phyloP scores from a whole-genome alignment of 2,888 invertebrate species.

The Athalia circularis region DNA sequence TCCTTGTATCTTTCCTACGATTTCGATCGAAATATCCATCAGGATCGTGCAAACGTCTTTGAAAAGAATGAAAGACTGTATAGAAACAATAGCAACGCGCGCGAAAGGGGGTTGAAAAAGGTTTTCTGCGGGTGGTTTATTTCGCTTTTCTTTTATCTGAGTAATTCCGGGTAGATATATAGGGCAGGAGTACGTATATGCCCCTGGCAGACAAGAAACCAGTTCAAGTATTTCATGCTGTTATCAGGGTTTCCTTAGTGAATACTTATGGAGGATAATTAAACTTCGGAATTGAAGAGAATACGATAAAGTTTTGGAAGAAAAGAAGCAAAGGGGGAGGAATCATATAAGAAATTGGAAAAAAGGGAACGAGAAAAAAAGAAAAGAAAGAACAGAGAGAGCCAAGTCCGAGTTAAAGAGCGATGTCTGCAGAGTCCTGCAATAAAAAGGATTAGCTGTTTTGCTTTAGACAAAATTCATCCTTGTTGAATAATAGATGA shows the following conservation, averaged over 20 bases:
- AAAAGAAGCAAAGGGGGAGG: background rate
- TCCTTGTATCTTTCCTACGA: no score
- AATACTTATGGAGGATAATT: no score
- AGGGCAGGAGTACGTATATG: no score
- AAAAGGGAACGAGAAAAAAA: no score
- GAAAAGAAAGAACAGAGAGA: no score
- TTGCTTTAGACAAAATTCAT: conserved; percentile 29
- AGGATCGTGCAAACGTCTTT: background rate
- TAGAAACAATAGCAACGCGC: background rate
- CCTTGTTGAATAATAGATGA: conserved; percentile 34
- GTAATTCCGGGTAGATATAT: no score
- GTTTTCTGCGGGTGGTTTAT: no score
- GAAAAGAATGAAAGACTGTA: background rate
- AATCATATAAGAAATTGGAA: background rate
- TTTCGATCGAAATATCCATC: no score
- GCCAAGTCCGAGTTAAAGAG: background rate
- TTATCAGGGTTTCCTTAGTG: no score
- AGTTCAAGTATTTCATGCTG: no score
- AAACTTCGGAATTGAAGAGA: background rate
- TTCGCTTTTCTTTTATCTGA: no score
- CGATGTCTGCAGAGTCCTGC: background rate
- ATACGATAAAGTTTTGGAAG: background rate
- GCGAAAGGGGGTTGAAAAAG: background rate
- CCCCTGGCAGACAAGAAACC: no score
- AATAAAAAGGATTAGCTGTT: conserved; percentile 34